Evolutionary conservation across 1,140 invertebrate species (phyloP), one percentile per base, ranked within the genome.

Genomic region (Adelges cooleyi): DNA sequence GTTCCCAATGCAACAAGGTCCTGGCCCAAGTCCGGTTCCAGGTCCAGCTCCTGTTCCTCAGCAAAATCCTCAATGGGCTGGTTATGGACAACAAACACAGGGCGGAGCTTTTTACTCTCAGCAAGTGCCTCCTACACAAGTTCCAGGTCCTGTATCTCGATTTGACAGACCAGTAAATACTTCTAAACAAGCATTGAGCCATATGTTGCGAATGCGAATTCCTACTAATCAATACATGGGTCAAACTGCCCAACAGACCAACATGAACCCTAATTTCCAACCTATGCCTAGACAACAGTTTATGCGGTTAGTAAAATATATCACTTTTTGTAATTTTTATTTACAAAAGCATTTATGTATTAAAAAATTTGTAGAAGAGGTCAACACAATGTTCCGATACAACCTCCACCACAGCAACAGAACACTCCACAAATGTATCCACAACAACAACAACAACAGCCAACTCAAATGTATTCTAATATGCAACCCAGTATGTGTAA

Each of bases 141-240:
- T 69, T 49, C 44, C 67, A 20, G 66, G 23, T 68, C 66, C 67
- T 66, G 84, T 82, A 29, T 82, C 81, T 53, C 78, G 84, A 49
- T 85, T 85, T 62, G 84, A 86, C 66, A 75, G 84, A 27, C 83
- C 85, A 0, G 74, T 82, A 71, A 83, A 85, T 72, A 84, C 85
- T 70, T 89, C 89, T 0, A 93, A 93, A 71, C 87, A 89, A 72
- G 90, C 90, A 1, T 74, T 94, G 2, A 88, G 87, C 3, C 85
- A 90, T 68, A 90, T 94, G 87, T 75, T 95, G 50, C 78, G 89
- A 1, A 80, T 85, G 68, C 77, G 83, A 23, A 72, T 80, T 23
- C 77, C 74, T 3, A 76, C 76, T 1, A 77, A 74, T 66, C 79
- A 78, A 67, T 78, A 79, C 54, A 78, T 80, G 71, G 62, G 62